Evolutionary conservation across 1,140 invertebrate genomes (phyloP).

Genomic region (Ceratitis capitata): DNA sequence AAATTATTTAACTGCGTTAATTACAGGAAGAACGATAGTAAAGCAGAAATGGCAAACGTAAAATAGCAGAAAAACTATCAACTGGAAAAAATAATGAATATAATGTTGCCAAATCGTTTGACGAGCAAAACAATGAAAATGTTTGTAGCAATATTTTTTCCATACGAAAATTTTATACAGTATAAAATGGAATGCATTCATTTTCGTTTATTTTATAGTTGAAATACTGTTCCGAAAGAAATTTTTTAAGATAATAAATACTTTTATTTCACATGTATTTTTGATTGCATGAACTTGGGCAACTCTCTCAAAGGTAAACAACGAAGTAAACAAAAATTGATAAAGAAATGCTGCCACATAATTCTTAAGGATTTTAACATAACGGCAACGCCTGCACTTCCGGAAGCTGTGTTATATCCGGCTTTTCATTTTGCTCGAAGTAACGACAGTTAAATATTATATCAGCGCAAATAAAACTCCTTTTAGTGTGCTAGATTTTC

Average conservation of each 20-base stretch:
- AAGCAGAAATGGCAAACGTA: not conserved
- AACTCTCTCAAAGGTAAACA: not conserved
- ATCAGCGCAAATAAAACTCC: too few species aligned
- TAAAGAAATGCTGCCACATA: not conserved
- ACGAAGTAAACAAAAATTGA: not conserved
- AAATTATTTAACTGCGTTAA: not conserved
- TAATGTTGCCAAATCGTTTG: not conserved
- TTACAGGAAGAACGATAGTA: not conserved
- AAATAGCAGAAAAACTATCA: not conserved
- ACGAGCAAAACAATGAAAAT: not conserved
- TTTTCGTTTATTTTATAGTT: not conserved
- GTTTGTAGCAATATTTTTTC: not conserved
- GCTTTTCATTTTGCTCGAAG: too few species aligned
- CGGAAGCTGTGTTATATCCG: not conserved
- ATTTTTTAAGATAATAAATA: not conserved
- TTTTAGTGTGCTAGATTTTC: too few species aligned
- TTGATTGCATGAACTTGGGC: not conserved
- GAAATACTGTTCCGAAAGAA: not conserved
- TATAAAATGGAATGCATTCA: not conserved
- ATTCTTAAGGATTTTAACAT: not conserved
- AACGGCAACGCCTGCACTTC: not conserved
- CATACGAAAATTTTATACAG: not conserved
- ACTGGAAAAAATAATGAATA: not conserved
- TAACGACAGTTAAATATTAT: too few species aligned
- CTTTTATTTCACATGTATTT: not conserved